Base-by-base conservation (phyloP, 1,140 invertebrate species). In the Drosophila ironensis region DNA sequence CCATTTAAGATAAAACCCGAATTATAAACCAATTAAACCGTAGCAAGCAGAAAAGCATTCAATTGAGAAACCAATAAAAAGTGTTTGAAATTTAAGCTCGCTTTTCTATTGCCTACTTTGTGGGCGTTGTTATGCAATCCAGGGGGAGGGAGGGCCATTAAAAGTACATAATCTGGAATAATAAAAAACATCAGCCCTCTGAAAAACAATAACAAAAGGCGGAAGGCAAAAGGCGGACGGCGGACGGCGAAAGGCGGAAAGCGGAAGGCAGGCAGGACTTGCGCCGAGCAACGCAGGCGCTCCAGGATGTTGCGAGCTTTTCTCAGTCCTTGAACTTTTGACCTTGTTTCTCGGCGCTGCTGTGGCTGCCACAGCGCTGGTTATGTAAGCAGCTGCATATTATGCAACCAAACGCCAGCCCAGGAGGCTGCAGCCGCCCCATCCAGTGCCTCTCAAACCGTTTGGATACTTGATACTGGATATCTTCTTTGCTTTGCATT, bases 301-400 rank as follows among this genome's bases (percentile, higher is more conserved):
- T 52, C 20, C 48, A 59, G 45, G 72, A 61, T 27, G 40, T 9
- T 5, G 35, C 1, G 38, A 84, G 78, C 77, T 82, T 84, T 82
- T 52, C 33, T 27, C 72, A 84, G 78, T 84, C 78, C 78, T 86
- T 84, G 78, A 84, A 84, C 78, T 73, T 78, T 61, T 84, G 78
- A 84, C 78, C 78, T 84, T 84, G 78, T 84, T 84, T 82, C 24
- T 17, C 28, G 7, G 12, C 17, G 22, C 7, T 12, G 19, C 12
- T 25, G 40, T 28, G 12, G 17, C 35, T 27, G 9, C 42, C 42
- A 16, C 33, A 16, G 35, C 2, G 50, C n/a, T n/a, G n/a, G 57
- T 82, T 82, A 80, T 74, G 33, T 74, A 78, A 78, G 63, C 52
- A 24, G 35, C 37, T 50, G 44, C 52, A 69, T 25, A 16, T 84